These are phyloP conservation scores for Ephialtes manifestator DNA, from an alignment of 2,888 invertebrate genomes.

Conservation along the genomic window DNA sequence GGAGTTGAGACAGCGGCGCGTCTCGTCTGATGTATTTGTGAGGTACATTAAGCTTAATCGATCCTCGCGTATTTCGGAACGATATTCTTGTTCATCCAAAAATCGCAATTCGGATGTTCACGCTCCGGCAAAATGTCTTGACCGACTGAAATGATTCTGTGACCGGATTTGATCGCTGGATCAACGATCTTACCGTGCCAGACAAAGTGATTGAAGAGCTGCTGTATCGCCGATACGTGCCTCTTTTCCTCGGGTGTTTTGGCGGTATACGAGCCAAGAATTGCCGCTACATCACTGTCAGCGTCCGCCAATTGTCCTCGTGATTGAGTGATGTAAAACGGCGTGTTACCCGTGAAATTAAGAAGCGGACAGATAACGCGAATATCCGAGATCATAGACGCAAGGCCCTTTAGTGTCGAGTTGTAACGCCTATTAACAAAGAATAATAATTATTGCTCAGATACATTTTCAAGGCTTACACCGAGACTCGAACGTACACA, in stretches of 20 bases:
- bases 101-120: constrained; percentile 91
- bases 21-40: neutral
- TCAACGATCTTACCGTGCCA: constrained; percentile 91
- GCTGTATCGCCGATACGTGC: constrained; percentile 93
- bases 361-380: constrained; percentile 93
- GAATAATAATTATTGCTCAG: constrained; percentile 19
- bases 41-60: constrained; percentile 87
- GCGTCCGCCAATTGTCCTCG: constrained; percentile 87
- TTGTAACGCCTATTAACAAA: constrained; percentile 87
- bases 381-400: constrained; percentile 92
- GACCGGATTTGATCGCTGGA: constrained; percentile 87
- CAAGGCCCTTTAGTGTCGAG: constrained; percentile 89
- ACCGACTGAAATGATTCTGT: constrained; percentile 89
- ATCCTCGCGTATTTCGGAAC: constrained; percentile 92
- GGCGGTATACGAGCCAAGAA: constrained; percentile 92
- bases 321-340: constrained; percentile 92
- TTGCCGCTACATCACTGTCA: constrained; percentile 92
- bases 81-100: constrained; percentile 92
- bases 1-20: neutral
- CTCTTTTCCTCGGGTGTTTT: constrained; percentile 91
- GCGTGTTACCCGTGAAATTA: constrained; percentile 87
- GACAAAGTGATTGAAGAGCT: constrained; percentile 93
- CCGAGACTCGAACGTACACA: neutral
- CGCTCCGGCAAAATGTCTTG: constrained; percentile 90
- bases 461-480: neutral